A percentile compares a stretch with the other conserved stretches of the same genome.
Evolutionary conservation across 2,888 invertebrate species (phyloP).

Genomic region (Itoplectis maculator): DNA sequence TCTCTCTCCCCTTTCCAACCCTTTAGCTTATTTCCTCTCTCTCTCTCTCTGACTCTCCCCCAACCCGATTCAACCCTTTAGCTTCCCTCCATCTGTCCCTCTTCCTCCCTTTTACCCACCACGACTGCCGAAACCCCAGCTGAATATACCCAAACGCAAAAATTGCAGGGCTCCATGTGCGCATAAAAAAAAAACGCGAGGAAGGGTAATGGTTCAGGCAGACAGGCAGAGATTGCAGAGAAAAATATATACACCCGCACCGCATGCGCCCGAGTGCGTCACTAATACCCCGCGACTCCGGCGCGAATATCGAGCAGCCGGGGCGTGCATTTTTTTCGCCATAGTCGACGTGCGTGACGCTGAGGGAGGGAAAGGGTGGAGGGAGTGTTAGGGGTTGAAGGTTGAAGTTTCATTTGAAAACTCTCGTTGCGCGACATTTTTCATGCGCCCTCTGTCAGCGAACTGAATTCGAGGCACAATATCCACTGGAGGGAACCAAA

Average conservation of each 20-base stretch:
- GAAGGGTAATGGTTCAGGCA: constrained; percentile 30
- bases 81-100: constrained; percentile 1
- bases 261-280: constrained; percentile 29
- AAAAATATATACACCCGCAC: constrained; percentile 48
- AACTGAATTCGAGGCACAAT: constrained; percentile 7
- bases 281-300: constrained; percentile 40
- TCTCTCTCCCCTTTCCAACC: constrained; percentile 9
- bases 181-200: constrained; percentile 30
- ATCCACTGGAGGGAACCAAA: constrained; percentile 36
- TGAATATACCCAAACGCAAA: constrained; percentile 23
- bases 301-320: constrained; percentile 33
- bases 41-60: constrained; percentile 2
- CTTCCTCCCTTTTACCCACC: constrained; percentile 15
- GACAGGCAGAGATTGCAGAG: constrained; percentile 49
- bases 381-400: no score
- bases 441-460: constrained; percentile 4
- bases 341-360: constrained; percentile 45
- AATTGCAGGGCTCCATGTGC: constrained; percentile 22
- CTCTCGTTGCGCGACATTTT: constrained; percentile 3
- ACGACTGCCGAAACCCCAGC: background rate
- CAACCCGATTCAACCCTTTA: no score
- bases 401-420: constrained; percentile 42
- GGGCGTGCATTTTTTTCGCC: constrained; percentile 41
- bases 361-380: no score
- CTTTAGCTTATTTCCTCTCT: background rate